Percentiles rank a stretch among this genome's conserved stretches.
Conservation (phyloP, 1,140 invertebrate genomes). For the Drosophila nasuta region DNA sequence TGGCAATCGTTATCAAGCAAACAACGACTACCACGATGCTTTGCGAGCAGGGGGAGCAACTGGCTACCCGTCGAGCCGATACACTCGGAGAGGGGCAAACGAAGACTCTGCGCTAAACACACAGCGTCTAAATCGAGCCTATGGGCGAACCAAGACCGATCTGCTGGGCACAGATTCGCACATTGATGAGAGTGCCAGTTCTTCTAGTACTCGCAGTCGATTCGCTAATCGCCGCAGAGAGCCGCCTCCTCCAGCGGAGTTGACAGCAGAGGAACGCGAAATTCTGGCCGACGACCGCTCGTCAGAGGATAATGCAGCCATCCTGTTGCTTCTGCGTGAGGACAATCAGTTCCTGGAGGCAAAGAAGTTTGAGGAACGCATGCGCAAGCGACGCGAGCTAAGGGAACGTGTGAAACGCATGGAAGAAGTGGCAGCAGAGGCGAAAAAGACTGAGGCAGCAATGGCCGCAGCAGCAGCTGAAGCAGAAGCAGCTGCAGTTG, state of each 20-base stretch:
- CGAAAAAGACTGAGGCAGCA: conserved; percentile 83
- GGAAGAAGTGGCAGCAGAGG: conserved; percentile 86
- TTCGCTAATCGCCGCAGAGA: conserved; percentile 68
- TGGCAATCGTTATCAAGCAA: conserved; percentile 54
- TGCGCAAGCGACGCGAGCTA: conserved; percentile 92
- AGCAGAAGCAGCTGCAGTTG: conserved; percentile 62
- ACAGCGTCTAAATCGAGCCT: conserved; percentile 47
- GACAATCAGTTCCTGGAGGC: conserved; percentile 86
- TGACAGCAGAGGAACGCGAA: conserved; percentile 72
- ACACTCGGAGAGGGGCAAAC: conserved; percentile 45
- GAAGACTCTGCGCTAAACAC: conserved; percentile 36
- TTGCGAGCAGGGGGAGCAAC: conserved; percentile 69
- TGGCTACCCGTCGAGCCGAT: conserved; percentile 63
- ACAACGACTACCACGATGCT: conserved; percentile 67
- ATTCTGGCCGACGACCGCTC: conserved; percentile 78
- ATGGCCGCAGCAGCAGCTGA: conserved; percentile 63
- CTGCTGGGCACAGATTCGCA: conserved; percentile 36
- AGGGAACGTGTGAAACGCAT: conserved; percentile 91
- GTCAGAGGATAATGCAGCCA: conserved; percentile 81
- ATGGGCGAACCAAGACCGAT: conserved; percentile 65
- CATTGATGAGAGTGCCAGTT: conserved; percentile 17
- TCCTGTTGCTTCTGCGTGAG: conserved; percentile 76
- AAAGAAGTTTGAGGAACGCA: conserved; percentile 88
- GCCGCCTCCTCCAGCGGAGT: conserved; percentile 44
- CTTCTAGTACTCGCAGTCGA: conserved; percentile 63